phyloP scores from a whole-genome alignment of 1,140 invertebrate genomes.

The Bradynema listronoti region DNA sequence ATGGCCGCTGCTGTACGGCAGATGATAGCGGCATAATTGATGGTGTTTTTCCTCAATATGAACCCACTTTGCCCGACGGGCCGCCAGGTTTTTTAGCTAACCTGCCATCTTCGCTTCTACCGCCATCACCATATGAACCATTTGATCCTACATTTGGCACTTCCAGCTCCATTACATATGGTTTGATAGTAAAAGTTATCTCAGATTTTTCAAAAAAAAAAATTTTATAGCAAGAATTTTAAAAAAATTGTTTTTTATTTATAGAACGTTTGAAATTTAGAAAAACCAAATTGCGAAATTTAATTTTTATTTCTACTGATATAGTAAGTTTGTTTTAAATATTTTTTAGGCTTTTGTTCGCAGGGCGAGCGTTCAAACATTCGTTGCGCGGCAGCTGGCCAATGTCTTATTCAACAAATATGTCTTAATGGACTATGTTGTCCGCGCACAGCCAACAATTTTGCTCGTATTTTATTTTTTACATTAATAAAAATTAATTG shows the following conservation, averaged over 20 bases:
- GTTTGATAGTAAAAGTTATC: background rate
- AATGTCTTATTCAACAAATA: slow-evolving; percentile 25
- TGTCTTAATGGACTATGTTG: slow-evolving; percentile 49
- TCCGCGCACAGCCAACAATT: slow-evolving; percentile 24
- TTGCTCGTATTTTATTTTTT: background rate
- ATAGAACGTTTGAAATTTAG: background rate
- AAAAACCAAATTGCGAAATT: background rate
- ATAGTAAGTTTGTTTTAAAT: background rate
- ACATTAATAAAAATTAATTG: background rate
- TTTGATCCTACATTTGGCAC: slow-evolving; percentile 7
- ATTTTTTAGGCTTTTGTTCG: slow-evolving; percentile 18
- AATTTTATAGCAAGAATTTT: background rate
- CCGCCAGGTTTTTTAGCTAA: too few species aligned
- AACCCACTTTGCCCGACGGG: too few species aligned
- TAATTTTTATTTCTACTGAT: background rate
- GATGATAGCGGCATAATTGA: slow-evolving; percentile 9
- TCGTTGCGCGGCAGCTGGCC: slow-evolving; percentile 17
- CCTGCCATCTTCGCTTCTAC: too few species aligned
- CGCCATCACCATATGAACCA: slow-evolving; percentile 17
- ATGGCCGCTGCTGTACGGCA: slow-evolving; percentile 21
- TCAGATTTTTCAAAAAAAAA: slow-evolving; percentile 5
- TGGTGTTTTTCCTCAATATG: too few species aligned
- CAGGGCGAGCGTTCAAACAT: slow-evolving; percentile 18
- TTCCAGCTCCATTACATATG: background rate
- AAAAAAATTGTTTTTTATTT: background rate